Percentiles rank a stretch among this genome's conserved stretches.
These are phyloP conservation scores for Pelodytes ibericus DNA, from an alignment of 2,797 vertebrate species.

Conservation along the genomic window DNA sequence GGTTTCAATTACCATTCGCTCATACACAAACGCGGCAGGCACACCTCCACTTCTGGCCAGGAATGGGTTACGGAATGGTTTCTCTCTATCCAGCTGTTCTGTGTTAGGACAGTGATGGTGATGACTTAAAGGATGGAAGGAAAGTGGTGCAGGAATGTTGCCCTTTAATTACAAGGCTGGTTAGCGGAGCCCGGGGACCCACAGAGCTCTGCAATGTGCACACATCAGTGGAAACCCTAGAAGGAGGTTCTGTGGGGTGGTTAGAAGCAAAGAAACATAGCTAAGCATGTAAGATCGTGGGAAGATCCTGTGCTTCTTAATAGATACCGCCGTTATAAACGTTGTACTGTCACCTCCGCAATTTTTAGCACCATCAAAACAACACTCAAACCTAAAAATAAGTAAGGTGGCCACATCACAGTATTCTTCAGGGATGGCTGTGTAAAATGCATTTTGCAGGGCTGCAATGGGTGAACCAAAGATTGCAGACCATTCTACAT, in stretches of 20 bases:
- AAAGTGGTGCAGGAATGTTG: conserved; percentile 30
- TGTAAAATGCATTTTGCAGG: no score
- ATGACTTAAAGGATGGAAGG: conserved; percentile 35
- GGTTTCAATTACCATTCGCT: neutral
- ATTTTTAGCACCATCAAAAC: no score
- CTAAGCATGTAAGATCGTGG: neutral
- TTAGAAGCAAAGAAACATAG: neutral
- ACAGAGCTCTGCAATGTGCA: conserved; percentile 22
- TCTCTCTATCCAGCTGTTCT: conserved; percentile 46
- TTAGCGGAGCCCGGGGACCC: conserved; percentile 24
- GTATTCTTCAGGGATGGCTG: no score
- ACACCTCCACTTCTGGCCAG: conserved; percentile 3
- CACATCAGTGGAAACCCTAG: conserved; percentile 32
- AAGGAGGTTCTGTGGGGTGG: conserved; percentile 19
- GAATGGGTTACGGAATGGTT: conserved; percentile 33
- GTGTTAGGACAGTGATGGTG: conserved; percentile 35
- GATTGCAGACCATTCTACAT: no score
- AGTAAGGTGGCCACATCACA: no score
- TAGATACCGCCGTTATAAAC: no score
- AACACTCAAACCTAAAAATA: no score
- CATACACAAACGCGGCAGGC: neutral
- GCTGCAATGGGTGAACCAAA: no score
- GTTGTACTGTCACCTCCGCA: no score
- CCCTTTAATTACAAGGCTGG: conserved; percentile 38
- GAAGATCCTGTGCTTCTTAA: no score